Base-by-base conservation (phyloP, 2,113 vertebrate species). In the Nothoprocta perdicaria region DNA sequence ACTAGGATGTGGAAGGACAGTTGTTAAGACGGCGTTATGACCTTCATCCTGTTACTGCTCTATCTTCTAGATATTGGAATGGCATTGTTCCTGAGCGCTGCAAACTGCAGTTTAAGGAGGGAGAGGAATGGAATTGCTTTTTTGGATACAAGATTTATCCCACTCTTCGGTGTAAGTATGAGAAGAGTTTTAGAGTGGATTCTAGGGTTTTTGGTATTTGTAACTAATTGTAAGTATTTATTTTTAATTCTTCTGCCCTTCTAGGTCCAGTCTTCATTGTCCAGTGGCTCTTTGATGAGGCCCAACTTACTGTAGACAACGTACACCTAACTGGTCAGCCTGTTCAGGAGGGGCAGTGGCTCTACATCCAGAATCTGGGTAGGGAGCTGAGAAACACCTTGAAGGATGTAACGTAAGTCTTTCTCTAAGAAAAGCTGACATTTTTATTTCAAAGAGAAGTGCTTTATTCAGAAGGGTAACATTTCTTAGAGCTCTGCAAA, bases 91-190 rank as follows among this genome's bases (percentile, higher is more conserved):
- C 99, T 0, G 98, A 99, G 78, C 98, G 97, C 94, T 99, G 99
- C 74, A 98, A 96, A 76, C 96, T 97, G 87, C 98, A 98, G 90
- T 97, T 98, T 91, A 98, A 99, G 91, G 98, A 98, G 72, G 99
- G 98, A 80, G 98, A 99, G 69, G 99, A 99, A 88, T 99, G 99
- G 99, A 99, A 99, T 95, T 99, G 99, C 92, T 99, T 99, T 96
- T 99, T 99, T 73, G 99, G 99, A 22, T 99, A 99, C 91, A 98
- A 99, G 97, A 98, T 99, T 76, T 99, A 99, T 92, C 99, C 99
- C 2, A 99, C 99, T 21, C 98, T 99, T 95, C 98, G 98, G 97
- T 99, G 99, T 99, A 97, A 97, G 98, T 97, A 60, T 53, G 40
- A 46, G 67, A 15, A 86, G 53, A 35, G 61, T 57, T 3, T 43